A percentile compares a stretch with the other conserved stretches of the same genome.
Evolutionary conservation across 2,888 invertebrate genomes (phyloP).

Genomic region (Orthosia incerta): DNA sequence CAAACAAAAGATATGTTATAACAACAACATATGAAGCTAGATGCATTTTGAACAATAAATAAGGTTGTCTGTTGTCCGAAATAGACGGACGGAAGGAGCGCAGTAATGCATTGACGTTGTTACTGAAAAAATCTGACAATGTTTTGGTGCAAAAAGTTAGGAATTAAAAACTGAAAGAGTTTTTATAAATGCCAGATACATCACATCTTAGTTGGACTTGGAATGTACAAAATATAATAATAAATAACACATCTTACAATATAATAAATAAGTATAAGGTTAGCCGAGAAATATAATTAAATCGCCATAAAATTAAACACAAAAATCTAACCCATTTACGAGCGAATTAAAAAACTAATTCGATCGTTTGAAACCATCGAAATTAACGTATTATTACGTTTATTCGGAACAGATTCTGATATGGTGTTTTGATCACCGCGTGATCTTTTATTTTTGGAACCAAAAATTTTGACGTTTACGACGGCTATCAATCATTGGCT

Average conservation of each 20-base stretch:
- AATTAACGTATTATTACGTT: constrained; percentile 72
- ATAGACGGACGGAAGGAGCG: background rate
- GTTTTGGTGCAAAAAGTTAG: background rate
- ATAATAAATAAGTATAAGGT: constrained; percentile 26
- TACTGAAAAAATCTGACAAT: background rate
- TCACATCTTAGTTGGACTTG: background rate
- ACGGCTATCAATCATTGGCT: constrained; percentile 80
- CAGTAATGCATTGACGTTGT: constrained; percentile 2
- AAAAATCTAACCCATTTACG: constrained; percentile 47
- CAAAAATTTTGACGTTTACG: constrained; percentile 80
- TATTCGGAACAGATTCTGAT: constrained; percentile 73
- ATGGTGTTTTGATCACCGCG: constrained; percentile 73
- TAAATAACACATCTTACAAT: constrained; percentile 17
- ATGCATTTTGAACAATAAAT: background rate
- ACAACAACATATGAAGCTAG: too few species aligned
- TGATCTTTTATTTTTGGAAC: constrained; percentile 75
- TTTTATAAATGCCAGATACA: background rate
- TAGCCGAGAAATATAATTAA: constrained; percentile 47
- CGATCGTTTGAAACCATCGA: constrained; percentile 66
- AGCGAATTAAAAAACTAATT: constrained; percentile 66
- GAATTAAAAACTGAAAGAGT: background rate
- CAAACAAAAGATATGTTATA: background rate
- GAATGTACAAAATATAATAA: constrained; percentile 1
- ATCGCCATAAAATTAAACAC: constrained; percentile 48
- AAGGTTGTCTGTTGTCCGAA: constrained; percentile 2